These are phyloP conservation scores for Saguinus imperator DNA, from an alignment of 2,113 vertebrate species.

Conservation along the genomic window DNA sequence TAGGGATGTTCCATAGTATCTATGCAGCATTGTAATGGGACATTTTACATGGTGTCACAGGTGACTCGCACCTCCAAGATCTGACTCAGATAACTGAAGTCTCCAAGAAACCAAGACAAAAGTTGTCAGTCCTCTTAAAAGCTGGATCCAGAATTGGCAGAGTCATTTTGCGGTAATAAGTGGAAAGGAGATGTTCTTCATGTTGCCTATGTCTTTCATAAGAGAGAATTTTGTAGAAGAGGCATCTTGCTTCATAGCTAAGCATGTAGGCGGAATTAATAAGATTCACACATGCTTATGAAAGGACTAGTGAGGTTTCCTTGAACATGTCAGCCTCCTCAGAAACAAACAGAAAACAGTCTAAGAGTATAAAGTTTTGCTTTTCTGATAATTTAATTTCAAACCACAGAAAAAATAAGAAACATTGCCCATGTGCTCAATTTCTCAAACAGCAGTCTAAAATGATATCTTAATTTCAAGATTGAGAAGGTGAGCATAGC, in stretches of 20 bases:
- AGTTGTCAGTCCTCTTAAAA: neutral
- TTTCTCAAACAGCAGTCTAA: neutral
- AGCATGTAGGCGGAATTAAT: neutral
- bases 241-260: neutral
- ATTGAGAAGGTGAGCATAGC: neutral
- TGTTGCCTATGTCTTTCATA: neutral
- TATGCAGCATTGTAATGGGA: neutral
- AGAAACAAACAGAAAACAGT: neutral
- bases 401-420: neutral
- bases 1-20: neutral
- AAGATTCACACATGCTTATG: neutral
- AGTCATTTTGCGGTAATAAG: neutral
- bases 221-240: neutral
- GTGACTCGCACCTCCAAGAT: neutral
- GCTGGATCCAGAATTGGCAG: neutral
- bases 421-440: neutral
- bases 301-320: neutral
- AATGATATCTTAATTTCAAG: neutral
- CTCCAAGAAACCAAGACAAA: neutral
- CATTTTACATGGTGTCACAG: neutral
- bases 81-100: neutral
- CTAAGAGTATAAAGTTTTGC: neutral
- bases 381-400: neutral
- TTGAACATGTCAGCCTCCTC: neutral
- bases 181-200: neutral